These are phyloP conservation scores for Pyrocoelia pectoralis DNA, from an alignment of 2,888 invertebrate species.

Conservation along the genomic window DNA sequence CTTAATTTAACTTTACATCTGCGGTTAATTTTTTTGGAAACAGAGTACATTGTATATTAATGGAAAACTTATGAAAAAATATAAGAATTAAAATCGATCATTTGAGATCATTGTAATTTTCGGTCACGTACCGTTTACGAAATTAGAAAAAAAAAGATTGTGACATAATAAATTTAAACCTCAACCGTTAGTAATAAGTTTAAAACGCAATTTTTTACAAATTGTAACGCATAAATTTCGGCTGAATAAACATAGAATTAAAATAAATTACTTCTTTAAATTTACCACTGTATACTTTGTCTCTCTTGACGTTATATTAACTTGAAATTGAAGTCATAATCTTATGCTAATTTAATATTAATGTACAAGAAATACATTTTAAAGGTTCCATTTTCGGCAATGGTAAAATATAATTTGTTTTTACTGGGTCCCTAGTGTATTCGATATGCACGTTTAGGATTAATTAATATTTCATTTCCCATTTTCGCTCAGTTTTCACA, in stretches of 20 bases:
- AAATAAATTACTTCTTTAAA: slow-evolving; percentile 1
- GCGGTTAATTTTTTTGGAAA: no score
- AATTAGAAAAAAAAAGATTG: no score
- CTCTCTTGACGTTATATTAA: background rate
- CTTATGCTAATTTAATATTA: slow-evolving; percentile 2
- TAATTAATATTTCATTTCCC: slow-evolving; percentile 13
- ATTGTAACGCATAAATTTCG: background rate
- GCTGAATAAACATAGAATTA: background rate
- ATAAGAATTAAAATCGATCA: no score
- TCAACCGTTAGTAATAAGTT: background rate
- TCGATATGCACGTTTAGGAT: slow-evolving; percentile 11
- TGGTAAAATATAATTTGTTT: slow-evolving; percentile 6
- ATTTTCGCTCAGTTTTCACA: slow-evolving; percentile 7
- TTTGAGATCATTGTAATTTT: no score
- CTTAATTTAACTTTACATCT: no score
- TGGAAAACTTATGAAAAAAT: no score
- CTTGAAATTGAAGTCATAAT: slow-evolving; percentile 1
- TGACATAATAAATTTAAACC: no score
- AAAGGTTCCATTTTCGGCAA: slow-evolving; percentile 7
- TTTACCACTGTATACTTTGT: background rate
- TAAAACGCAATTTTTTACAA: background rate
- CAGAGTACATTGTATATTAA: no score
- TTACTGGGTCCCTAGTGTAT: background rate
- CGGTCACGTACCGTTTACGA: no score
- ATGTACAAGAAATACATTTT: background rate